Evolutionary conservation across 2,888 invertebrate species (phyloP), one percentile per base, ranked within the genome.

Genomic region (Orthonychiurus folsomi): DNA sequence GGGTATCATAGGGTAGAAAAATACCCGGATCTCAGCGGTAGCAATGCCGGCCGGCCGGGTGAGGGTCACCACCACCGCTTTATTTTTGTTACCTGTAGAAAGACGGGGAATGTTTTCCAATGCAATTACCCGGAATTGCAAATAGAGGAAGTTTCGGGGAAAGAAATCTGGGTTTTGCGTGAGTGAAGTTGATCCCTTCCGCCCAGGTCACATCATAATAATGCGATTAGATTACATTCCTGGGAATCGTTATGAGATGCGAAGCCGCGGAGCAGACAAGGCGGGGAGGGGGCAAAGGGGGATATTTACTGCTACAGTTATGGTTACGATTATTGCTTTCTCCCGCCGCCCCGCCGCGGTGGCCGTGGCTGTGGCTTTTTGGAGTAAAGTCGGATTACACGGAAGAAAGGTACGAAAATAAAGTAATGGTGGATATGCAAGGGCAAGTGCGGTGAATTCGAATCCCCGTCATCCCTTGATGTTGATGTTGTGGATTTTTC

Each of bases 201-300:
- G 37, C 37, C 15, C 5, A 15, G 37, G 37, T 37, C 37, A 37
- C 37, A 37, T 37, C 37, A 37, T 37, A 37, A 37, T 37, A 37
- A 37, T 37, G 37, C 37, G 37, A 37, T 37, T 37, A 37, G 37
- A 37, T 37, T 37, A 37, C 37, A 37, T 37, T 37, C 37, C 37
- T 15, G 37, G 37, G 37, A 37, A 37, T 37, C 37, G 37, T 37
- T 37, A 5, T 37, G 5, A 9, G 15, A 9, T 15, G 37, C 15
- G 5, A 37, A 5, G 37, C 15, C 15, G 15, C 37, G 37, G 5
- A 9, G 37, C 9, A 37, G 15, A 15, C 9, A 5, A 37, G 15
- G 37, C 5, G 15, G 15, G 15, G 5, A 37, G 15, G 15, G 15
- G 37, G 15, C 9, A 37, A 15, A 15, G 9, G 5, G 37, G 37